Conservation (phyloP, 2,113 vertebrate species). For the Athene cunicularia region DNA sequence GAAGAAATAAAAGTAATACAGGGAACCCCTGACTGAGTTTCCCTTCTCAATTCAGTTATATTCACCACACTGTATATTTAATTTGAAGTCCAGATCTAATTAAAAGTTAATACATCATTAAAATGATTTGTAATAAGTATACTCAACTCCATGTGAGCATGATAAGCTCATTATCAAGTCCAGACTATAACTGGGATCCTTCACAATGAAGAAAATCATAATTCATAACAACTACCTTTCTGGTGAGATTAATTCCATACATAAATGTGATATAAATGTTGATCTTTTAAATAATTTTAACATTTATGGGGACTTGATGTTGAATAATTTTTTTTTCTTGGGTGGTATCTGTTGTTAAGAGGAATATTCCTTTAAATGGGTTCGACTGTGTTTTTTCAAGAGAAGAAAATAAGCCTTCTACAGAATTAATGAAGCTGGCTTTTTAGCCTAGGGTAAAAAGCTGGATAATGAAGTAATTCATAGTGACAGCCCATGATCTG, state of each 20-base stretch:
- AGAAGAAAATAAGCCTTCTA: conserved; percentile 35
- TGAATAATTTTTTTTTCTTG: not conserved
- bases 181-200: not conserved
- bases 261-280: not conserved
- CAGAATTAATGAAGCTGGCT: conserved; percentile 78
- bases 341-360: not conserved
- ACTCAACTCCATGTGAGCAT: conserved; percentile 14
- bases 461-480: conserved; percentile 73
- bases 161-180: not conserved
- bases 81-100: conserved; percentile 47
- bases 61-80: not conserved
- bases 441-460: conserved; percentile 71
- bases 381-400: not conserved
- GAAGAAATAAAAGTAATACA: not conserved
- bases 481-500: conserved; percentile 64
- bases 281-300: not conserved
- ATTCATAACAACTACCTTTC: not conserved
- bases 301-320: not conserved
- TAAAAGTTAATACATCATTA: conserved; percentile 71
- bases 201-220: conserved; percentile 2
- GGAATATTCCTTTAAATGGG: conserved; percentile 16
- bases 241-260: not conserved
- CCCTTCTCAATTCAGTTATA: not conserved
- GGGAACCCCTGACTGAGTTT: not conserved
- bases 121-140: conserved; percentile 63